Evolutionary conservation across 2,888 invertebrate genomes (phyloP), one percentile per base, ranked within the genome.

Genomic region (Meandrusa payeni): DNA sequence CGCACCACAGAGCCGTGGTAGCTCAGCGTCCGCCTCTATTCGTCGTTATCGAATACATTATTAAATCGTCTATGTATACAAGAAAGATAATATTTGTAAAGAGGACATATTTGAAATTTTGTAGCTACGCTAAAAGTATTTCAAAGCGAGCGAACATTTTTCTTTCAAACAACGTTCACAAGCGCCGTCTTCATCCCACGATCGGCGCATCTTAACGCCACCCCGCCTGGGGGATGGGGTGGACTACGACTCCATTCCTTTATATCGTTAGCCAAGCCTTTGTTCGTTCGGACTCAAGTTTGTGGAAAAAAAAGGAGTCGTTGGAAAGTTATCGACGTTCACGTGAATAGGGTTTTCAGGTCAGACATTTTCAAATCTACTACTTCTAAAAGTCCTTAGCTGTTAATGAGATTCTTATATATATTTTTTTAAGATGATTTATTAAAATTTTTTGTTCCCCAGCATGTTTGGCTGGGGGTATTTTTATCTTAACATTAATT

Each of bases 241-340:
- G 41, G 45, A 47, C 52, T 29, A 48, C 49, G 52, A 42, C 47
- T 45, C 48, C 49, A 27, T 51, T 61, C 59, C 66, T 64, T 68
- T 68, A 70, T 70, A 65, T 55, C 58, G 54, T 58, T 55, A 61
- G 53, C 55, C 47, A 53, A 54, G 61, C 68, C 70, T 73, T 75
- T 74, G 73, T 76, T 75, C 71, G 54, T 31, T 43, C 47, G 48
- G 50, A 50, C 40, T 40, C 42, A 47, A 40, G 39, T 46, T 54
- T 43, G 47, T 44, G 36, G 22, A 11, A 43, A 47, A 44, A 46
- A 46, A 47, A 47, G 27, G 15, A n/a, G n/a, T n/a, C 11, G 31
- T 37, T 32, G 10, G 23, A 24, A 46, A 47, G 51, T 49, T 52
- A 48, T 58, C 54, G 57, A 55, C 54, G 31, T 56, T 53, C 48